These are phyloP conservation scores for Anhinga anhinga DNA, from an alignment of 2,113 vertebrate species.

Conservation along the genomic window DNA sequence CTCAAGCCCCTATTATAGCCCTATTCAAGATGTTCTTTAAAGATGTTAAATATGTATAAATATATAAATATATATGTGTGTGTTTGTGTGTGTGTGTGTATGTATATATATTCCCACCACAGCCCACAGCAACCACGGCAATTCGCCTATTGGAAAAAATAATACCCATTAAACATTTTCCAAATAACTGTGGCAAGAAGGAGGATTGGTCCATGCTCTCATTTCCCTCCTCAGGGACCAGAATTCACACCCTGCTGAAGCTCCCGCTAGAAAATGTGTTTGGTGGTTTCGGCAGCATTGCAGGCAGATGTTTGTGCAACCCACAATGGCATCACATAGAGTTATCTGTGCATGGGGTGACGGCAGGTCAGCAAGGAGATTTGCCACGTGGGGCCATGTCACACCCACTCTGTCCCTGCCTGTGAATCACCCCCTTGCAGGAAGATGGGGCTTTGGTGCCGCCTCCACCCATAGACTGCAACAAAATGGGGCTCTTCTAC, in stretches of 20 bases:
- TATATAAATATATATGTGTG: not conserved
- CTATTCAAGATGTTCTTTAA: not conserved
- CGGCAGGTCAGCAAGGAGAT: not conserved
- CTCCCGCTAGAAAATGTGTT: not conserved
- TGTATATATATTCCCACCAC: not conserved
- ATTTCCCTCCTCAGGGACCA: not conserved
- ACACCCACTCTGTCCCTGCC: not conserved
- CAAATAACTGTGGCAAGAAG: not conserved
- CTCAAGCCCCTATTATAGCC: not conserved
- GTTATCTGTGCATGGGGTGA: not conserved
- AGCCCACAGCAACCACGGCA: not conserved
- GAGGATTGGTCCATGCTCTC: not conserved
- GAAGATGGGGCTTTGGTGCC: not conserved
- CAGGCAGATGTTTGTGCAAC: not conserved
- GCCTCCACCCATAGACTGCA: not conserved
- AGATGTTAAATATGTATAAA: not conserved
- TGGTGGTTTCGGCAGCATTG: not conserved
- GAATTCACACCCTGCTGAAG: not conserved
- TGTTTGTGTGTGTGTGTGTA: not conserved
- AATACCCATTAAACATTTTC: not conserved
- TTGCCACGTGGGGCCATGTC: rapidly evolving
- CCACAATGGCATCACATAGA: not conserved
- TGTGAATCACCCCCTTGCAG: not conserved
- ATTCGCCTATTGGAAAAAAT: not conserved
- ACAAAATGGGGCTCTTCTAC: not conserved